Percentiles rank a stretch among this genome's conserved stretches.
Evolutionary conservation across 2,888 invertebrate genomes (phyloP).

Genomic region (Eupithecia insigniata): DNA sequence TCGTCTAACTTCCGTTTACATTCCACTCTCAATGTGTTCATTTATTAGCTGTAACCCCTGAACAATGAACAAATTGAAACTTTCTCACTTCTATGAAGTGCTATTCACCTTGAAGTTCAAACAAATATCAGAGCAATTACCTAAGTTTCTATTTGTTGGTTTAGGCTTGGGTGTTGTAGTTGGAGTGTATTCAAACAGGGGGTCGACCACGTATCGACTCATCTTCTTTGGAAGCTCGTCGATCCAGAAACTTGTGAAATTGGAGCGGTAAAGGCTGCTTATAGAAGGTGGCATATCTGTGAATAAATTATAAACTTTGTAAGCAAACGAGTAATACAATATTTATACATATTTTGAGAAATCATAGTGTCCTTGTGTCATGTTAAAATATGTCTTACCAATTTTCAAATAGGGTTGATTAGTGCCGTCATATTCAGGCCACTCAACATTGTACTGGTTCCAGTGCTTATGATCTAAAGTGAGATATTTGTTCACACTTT

Average conservation of each 20-base stretch:
- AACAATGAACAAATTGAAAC: background rate
- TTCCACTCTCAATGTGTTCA: background rate
- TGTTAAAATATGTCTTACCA: constrained; percentile 76
- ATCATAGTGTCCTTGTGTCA: background rate
- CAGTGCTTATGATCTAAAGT: constrained; percentile 87
- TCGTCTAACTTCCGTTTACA: background rate
- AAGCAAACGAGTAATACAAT: background rate
- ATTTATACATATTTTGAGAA: background rate
- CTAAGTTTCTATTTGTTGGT: constrained; percentile 61
- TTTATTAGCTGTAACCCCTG: background rate
- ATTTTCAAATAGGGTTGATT: constrained; percentile 91
- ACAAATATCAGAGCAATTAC: constrained; percentile 45
- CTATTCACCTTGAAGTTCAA: constrained; percentile 25
- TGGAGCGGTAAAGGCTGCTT: constrained; percentile 89
- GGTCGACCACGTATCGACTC: constrained; percentile 79
- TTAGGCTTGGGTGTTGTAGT: constrained; percentile 60
- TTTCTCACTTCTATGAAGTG: background rate
- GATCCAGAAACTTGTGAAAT: constrained; percentile 93
- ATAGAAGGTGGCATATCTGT: constrained; percentile 90
- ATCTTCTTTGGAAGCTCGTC: constrained; percentile 90
- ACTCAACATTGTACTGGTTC: constrained; percentile 88
- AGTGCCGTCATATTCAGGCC: constrained; percentile 92
- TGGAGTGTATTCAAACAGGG: constrained; percentile 68
- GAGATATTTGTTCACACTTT: constrained; percentile 86
- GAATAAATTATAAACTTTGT: constrained; percentile 41